Conservation (phyloP, 1,140 invertebrate genomes). For the Sitodiplosis mosellana region DNA sequence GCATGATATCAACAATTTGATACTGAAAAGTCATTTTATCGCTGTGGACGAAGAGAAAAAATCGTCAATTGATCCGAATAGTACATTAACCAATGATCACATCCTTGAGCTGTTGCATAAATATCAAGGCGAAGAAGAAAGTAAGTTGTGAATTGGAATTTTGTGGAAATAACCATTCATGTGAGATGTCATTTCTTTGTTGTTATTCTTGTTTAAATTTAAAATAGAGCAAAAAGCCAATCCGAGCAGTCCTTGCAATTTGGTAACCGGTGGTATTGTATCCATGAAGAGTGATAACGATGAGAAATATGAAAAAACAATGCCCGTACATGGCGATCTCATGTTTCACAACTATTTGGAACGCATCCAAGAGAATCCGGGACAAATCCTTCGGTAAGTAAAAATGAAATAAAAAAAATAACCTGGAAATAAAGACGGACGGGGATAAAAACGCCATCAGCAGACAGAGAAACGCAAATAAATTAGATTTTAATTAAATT, state of each 20-base stretch:
- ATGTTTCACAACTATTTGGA: constrained; percentile 62
- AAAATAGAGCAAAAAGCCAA: not conserved
- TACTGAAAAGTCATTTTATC: constrained; percentile 31
- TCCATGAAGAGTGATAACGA: constrained; percentile 10
- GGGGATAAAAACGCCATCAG: no score
- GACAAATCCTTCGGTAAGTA: constrained; percentile 57
- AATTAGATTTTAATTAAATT: constrained; percentile 5
- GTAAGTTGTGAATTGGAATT: constrained; percentile 8
- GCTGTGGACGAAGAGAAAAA: constrained; percentile 36
- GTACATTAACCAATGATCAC: constrained; percentile 29
- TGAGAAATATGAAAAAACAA: constrained; percentile 59
- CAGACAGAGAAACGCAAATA: no score
- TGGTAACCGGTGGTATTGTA: constrained; percentile 14
- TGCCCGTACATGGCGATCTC: constrained; percentile 59
- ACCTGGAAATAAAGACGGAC: no score
- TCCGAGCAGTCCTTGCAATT: constrained; percentile 6
- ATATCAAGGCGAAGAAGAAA: constrained; percentile 37
- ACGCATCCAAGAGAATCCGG: constrained; percentile 52
- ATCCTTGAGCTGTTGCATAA: constrained; percentile 40
- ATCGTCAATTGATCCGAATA: constrained; percentile 9
- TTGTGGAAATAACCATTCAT: no score
- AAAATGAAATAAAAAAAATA: constrained; percentile 2
- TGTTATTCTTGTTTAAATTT: not conserved
- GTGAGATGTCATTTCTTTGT: not conserved
- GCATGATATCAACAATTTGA: constrained; percentile 18